A percentile compares a stretch with the other conserved stretches of the same genome.
phyloP scores from a whole-genome alignment of 1,140 invertebrate genomes.

The Theocolax elegans region DNA sequence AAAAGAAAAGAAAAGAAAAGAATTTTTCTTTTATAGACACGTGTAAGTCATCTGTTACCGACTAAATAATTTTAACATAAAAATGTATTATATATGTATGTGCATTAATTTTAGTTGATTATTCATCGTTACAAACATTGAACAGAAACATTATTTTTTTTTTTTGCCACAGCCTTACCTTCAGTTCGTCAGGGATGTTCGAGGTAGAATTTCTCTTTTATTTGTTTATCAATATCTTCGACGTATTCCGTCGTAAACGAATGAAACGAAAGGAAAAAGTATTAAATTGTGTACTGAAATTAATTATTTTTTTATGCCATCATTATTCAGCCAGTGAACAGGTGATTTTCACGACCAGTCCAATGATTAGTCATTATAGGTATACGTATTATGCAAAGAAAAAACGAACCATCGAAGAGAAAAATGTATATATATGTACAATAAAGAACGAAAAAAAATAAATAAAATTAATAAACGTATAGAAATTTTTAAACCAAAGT shows the following conservation, averaged over 20 bases:
- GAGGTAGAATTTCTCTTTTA: not conserved
- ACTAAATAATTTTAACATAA: constrained; percentile 39
- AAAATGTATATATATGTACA: constrained; percentile 20
- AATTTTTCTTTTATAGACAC: too few relatives aligned
- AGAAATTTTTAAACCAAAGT: constrained; percentile 50
- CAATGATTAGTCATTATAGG: not conserved
- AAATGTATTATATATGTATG: constrained; percentile 33
- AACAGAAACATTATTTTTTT: not conserved
- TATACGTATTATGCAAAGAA: constrained; percentile 9
- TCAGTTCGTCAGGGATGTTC: not conserved
- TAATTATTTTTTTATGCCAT: too few relatives aligned
- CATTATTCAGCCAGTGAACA: constrained; percentile 43
- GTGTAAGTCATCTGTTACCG: constrained; percentile 44
- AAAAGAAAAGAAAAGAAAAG: constrained; percentile 12
- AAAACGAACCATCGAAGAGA: too few relatives aligned
- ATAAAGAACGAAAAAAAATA: constrained; percentile 23
- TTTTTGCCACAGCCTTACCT: not conserved
- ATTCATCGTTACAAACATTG: too few relatives aligned
- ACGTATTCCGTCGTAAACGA: too few relatives aligned
- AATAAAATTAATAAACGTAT: constrained; percentile 37
- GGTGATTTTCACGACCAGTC: constrained; percentile 36
- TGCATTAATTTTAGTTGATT: too few relatives aligned
- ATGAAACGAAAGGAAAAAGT: too few relatives aligned
- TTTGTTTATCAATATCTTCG: too few relatives aligned
- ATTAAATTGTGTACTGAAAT: not conserved